Evolutionary conservation across 2,113 vertebrate genomes (phyloP).

Genomic region (Mionectes macconnelli): DNA sequence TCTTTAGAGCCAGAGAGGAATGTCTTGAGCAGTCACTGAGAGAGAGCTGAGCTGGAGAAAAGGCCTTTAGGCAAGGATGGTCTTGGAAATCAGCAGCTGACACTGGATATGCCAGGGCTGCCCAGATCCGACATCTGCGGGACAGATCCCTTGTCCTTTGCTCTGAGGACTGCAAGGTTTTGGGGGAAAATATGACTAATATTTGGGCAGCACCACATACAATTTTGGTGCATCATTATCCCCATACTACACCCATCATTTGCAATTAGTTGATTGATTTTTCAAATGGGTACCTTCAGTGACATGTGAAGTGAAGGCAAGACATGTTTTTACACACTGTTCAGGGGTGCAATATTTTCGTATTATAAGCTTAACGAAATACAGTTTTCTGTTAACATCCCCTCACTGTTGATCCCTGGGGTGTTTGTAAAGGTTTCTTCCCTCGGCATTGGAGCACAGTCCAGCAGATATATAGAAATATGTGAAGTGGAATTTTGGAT

Average conservation of each 20-base stretch:
- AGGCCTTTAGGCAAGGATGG: not conserved
- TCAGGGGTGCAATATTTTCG: not conserved
- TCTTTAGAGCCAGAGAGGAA: not conserved
- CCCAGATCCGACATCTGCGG: not conserved
- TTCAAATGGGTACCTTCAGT: not conserved
- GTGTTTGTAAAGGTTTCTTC: not conserved
- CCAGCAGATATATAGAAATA: not conserved
- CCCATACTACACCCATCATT: accelerated
- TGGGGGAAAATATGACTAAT: not conserved
- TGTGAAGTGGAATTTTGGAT: not conserved
- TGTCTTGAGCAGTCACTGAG: not conserved
- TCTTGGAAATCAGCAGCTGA: not conserved
- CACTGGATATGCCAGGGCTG: not conserved
- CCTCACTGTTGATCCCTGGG: not conserved
- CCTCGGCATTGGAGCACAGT: not conserved
- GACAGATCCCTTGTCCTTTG: not conserved
- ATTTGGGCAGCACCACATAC: not conserved
- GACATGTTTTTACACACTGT: not conserved
- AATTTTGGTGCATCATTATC: not conserved
- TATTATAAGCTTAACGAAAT: not conserved
- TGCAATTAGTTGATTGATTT: not conserved
- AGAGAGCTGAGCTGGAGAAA: accelerated
- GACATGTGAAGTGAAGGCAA: not conserved
- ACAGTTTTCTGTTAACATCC: not conserved
- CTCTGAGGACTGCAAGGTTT: not conserved